These are phyloP conservation scores for Hyperoplus immaculatus DNA, from an alignment of 2,797 vertebrate genomes.

Conservation along the genomic window DNA sequence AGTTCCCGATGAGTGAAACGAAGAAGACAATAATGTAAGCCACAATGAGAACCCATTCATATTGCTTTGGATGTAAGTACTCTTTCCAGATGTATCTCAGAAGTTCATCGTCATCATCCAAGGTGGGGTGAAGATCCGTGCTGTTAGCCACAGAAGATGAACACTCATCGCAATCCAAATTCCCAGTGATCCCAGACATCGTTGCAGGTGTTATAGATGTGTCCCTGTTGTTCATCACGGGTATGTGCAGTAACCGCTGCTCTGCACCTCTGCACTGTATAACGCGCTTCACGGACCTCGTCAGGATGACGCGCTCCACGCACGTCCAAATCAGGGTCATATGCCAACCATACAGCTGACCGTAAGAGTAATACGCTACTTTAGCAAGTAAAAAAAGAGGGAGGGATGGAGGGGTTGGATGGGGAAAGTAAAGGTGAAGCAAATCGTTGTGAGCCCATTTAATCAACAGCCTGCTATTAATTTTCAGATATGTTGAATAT, in stretches of 20 bases:
- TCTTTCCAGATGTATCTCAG: constrained; percentile 95
- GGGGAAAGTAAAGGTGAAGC: too few species aligned
- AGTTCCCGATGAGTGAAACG: constrained; percentile 94
- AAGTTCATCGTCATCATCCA: constrained; percentile 96
- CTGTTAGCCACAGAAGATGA: constrained; percentile 83
- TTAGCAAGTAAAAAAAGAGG: too few species aligned
- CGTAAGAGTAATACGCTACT: too few species aligned
- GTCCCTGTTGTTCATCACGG: not conserved
- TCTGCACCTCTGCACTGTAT: not conserved
- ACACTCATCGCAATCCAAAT: constrained; percentile 85
- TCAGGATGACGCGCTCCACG: constrained; percentile 51
- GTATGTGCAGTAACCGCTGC: constrained; percentile 37
- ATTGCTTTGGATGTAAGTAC: constrained; percentile 95
- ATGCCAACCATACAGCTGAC: not conserved
- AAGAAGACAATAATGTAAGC: constrained; percentile 96
- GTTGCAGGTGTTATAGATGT: constrained; percentile 44
- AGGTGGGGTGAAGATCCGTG: constrained; percentile 75
- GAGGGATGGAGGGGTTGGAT: too few species aligned
- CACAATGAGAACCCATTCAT: constrained; percentile 96
- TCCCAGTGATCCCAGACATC: constrained; percentile 86
- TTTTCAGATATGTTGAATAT: not conserved
- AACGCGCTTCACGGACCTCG: constrained; percentile 24
- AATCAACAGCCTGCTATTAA: too few species aligned
- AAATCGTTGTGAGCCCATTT: too few species aligned
- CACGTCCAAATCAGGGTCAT: constrained; percentile 13